These are phyloP conservation scores for Dicerorhinus sumatrensis DNA, from an alignment of 2,113 vertebrate genomes.

Conservation along the genomic window DNA sequence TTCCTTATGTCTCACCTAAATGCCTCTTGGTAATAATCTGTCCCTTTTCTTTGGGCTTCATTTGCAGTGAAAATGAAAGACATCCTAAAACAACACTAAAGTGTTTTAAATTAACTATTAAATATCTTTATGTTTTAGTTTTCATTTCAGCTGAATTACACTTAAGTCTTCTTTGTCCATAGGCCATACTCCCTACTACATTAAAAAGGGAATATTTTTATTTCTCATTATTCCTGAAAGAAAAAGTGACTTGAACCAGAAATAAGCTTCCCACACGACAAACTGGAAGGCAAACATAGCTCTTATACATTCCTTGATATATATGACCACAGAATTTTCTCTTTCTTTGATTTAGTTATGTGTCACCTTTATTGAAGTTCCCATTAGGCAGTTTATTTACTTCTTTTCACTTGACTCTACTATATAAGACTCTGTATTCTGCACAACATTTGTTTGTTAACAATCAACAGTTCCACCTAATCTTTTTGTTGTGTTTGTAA, in stretches of 20 bases:
- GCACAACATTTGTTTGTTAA: background rate
- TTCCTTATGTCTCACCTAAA: background rate
- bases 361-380: background rate
- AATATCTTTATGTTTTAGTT: background rate
- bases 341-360: background rate
- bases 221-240: background rate
- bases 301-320: background rate
- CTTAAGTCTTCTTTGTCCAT: background rate
- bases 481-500: background rate
- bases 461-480: background rate
- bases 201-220: background rate
- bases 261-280: background rate
- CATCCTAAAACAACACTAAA: background rate
- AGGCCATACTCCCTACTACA: background rate
- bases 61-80: background rate
- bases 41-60: background rate
- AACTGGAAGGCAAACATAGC: background rate
- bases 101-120: background rate
- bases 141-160: background rate
- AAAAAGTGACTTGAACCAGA: background rate
- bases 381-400: background rate
- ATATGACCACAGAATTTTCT: background rate
- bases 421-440: background rate
- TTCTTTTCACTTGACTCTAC: background rate
- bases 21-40: background rate